A percentile compares a stretch with the other conserved stretches of the same genome.
Evolutionary conservation across 2,888 invertebrate genomes (phyloP).

Genomic region (Sialis lutaria): DNA sequence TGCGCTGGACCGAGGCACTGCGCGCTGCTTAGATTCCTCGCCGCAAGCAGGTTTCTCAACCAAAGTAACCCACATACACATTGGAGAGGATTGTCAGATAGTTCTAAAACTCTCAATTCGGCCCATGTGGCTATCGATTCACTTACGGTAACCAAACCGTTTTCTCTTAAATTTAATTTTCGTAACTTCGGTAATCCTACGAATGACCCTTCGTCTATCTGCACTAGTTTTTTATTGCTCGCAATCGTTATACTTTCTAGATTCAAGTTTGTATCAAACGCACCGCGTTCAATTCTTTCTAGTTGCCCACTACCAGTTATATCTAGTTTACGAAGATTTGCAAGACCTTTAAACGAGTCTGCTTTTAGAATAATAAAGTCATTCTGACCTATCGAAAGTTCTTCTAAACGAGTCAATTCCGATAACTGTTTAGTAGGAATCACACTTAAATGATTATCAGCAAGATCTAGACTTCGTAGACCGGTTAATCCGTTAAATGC

Average conservation of each 20-base stretch:
- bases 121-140: constrained; percentile 67
- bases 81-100: constrained; percentile 65
- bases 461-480: constrained; percentile 58
- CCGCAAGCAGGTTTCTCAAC: constrained; percentile 54
- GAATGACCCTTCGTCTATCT: constrained; percentile 58
- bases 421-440: constrained; percentile 63
- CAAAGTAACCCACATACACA: constrained; percentile 70
- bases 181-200: constrained; percentile 63
- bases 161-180: constrained; percentile 60
- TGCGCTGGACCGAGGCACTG: constrained; percentile 58
- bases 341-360: constrained; percentile 61
- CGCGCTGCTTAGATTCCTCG: constrained; percentile 45
- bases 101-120: constrained; percentile 55
- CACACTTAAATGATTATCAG: constrained; percentile 57
- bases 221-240: constrained; percentile 56
- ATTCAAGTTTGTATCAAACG: constrained; percentile 65
- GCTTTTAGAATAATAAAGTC: constrained; percentile 51
- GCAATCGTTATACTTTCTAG: constrained; percentile 58
- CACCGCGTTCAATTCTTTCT: constrained; percentile 54
- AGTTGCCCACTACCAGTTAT: constrained; percentile 62
- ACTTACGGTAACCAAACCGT: constrained; percentile 55
- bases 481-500: constrained; percentile 61
- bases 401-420: constrained; percentile 55
- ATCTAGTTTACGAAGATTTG: constrained; percentile 58
- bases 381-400: constrained; percentile 68